Conservation (phyloP, 2,888 invertebrate genomes). For the Erannis defoliaria region DNA sequence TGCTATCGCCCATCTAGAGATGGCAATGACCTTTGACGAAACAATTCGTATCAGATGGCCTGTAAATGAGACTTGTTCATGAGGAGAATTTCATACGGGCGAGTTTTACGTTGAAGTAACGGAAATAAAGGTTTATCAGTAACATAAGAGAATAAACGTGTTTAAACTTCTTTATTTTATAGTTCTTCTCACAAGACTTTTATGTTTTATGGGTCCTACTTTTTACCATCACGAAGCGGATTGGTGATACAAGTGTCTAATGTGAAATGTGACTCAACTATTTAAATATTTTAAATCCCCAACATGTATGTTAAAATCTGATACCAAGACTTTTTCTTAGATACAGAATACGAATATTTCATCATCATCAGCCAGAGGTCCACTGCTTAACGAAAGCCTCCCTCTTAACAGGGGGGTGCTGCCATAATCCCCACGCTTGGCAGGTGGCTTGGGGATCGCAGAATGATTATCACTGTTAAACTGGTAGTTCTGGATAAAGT, state of each 20-base stretch:
- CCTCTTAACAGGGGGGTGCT: too few relatives aligned
- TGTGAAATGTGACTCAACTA: too few relatives aligned
- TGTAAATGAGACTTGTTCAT: slow-evolving; percentile 51
- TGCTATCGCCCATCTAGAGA: slow-evolving; percentile 78
- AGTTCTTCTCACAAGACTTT: slow-evolving; percentile 20
- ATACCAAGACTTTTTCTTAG: neutral
- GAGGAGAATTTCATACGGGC: slow-evolving; percentile 44
- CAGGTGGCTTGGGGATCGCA: too few relatives aligned
- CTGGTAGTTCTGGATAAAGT: too few relatives aligned
- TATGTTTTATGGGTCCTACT: slow-evolving; percentile 24
- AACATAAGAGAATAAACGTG: slow-evolving; percentile 19
- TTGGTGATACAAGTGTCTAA: slow-evolving; percentile 3
- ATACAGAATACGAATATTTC: too few relatives aligned
- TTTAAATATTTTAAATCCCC: neutral
- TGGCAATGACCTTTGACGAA: slow-evolving; percentile 82
- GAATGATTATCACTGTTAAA: too few relatives aligned
- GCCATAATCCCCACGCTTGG: too few relatives aligned
- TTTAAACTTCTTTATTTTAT: slow-evolving; percentile 20
- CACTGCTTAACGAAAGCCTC: too few relatives aligned
- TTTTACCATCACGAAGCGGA: slow-evolving; percentile 5
- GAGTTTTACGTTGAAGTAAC: slow-evolving; percentile 47
- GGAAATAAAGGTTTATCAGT: slow-evolving; percentile 38
- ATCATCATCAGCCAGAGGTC: too few relatives aligned
- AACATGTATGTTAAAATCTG: neutral
- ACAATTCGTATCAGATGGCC: slow-evolving; percentile 64